Evolutionary conservation across 2,113 vertebrate genomes (phyloP), one percentile per base, ranked within the genome.

Genomic region (Sinocyclocheilus anophthalmus): DNA sequence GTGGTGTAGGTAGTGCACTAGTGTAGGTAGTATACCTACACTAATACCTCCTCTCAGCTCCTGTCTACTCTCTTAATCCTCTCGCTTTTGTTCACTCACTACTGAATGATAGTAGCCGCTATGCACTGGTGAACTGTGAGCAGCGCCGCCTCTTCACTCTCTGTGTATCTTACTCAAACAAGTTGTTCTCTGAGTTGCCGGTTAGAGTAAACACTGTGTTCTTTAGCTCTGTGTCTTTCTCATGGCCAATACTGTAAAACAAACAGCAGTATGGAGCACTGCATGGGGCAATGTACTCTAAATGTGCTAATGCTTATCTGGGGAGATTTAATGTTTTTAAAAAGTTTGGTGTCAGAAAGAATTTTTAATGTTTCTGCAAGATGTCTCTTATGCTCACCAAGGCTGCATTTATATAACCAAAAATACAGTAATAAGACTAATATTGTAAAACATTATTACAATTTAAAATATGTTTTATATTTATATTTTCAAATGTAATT

Each of bases 131-230:
- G 65, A 37, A 18, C 63, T 85, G 65, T 85, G 30, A 75, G 69
- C 78, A 53, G 39, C 1, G 13, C 18, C 69, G 5, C 10, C 50
- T 72, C 61, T n/a, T 9, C 61, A 13, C 33, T 76, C 57, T 65
- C 70, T 59, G 73, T 57, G 70, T 87, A 57, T 42, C 67, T 5
- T 57, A 72, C 70, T 53, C 67, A 82, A 70, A 55, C 70, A 55
- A n/a, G 78, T 30, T 20, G 37, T 22, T 63, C 67, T 61, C 57
- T 5, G 72, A 67, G 80, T 37, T 39, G 33, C 20, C 4, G 0
- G 20, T 45, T n/a, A 73, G 2, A 75, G 72, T 75, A 24, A 75
- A 75, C 5, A 24, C 10, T 13, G 22, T 70, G 14, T 72, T 11
- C 18, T 42, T 72, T 72, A 72, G 69, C 33, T 72, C 33, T 70